Conservation (phyloP, 2,113 vertebrate species). For the Aptenodytes patagonicus region DNA sequence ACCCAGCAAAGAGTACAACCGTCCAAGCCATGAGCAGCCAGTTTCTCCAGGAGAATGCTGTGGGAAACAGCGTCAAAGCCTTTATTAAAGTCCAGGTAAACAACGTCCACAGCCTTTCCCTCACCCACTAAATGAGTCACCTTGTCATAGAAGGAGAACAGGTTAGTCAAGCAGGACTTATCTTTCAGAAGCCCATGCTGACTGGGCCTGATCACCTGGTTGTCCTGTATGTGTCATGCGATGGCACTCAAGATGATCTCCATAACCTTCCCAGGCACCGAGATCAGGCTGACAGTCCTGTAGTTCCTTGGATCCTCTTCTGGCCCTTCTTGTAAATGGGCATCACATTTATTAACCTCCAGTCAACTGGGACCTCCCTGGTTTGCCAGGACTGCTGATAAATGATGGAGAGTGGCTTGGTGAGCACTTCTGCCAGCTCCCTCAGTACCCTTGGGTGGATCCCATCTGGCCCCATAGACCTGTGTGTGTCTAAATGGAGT, state of each 20-base stretch:
- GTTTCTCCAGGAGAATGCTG: too few relatives aligned
- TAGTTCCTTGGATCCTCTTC: background rate
- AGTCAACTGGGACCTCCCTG: too few relatives aligned
- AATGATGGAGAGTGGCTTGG: background rate
- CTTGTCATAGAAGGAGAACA: too few relatives aligned
- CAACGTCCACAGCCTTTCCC: too few relatives aligned
- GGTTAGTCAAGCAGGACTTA: too few relatives aligned
- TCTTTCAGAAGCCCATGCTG: background rate
- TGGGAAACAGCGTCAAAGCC: background rate
- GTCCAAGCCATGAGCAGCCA: background rate
- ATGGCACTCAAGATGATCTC: too few relatives aligned
- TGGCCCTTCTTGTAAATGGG: background rate
- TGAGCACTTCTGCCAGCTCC: background rate
- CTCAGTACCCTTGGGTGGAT: too few relatives aligned
- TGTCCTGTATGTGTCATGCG: too few relatives aligned
- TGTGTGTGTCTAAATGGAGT: too few relatives aligned
- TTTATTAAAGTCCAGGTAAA: background rate
- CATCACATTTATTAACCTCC: background rate
- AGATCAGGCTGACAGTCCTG: background rate
- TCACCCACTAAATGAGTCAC: too few relatives aligned
- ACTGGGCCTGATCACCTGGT: background rate
- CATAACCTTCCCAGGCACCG: background rate
- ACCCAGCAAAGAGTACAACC: background rate
- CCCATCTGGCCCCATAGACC: background rate
- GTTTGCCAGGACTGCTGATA: background rate